Base-by-base conservation (phyloP, 2,797 vertebrate species). In the Notolepis coatsorum region DNA sequence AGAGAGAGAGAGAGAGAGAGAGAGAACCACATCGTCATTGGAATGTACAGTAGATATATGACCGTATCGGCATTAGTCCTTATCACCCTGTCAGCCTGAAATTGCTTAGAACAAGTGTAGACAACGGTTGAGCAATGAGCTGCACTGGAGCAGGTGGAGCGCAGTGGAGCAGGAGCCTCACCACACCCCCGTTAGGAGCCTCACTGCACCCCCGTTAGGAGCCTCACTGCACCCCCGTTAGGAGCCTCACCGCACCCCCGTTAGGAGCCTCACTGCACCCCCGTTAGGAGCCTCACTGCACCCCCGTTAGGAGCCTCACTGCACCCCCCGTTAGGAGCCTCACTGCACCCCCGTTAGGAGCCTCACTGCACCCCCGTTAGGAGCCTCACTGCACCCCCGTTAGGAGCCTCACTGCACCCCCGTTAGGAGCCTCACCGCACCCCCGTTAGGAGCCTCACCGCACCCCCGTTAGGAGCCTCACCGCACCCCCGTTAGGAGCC, bases 31-130 rank as follows among this genome's bases (percentile, higher is more conserved):
- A 33, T 20, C 28, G 21, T 10, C 42, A 17, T 46, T 17, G 27
- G 55, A 49, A 54, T 37, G 17, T 54, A 33, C 56, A 65, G 66
- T 53, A 35, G 53, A 73, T 62, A 35, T 13, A 27, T 27, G 31
- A 38, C 54, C 43, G 52, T 15, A 33, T 0, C 24, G 33, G 41
- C 25, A 39, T 17, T 38, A 18, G 52, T 51, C 33, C 20, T 8
- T 15, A 17, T n/a, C 12, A 37, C n/a, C 33, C 54, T 35, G 43
- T 50, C 12, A 13, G 53, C 17, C 20, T 25, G 2, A 42, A 17
- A 66, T 18, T 3, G 25, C n/a, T n/a, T n/a, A 42, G 18, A 30
- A 42, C 47, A 8, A 25, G 49, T 21, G 27, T 30, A 48, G n/a
- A 38, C 45, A 2, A 49, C 23, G 59, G 20, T 7, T 31, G 4